Percentiles rank a stretch among this genome's conserved stretches.
Evolutionary conservation across 2,113 vertebrate genomes (phyloP).

Genomic region (Clarias batrachus): DNA sequence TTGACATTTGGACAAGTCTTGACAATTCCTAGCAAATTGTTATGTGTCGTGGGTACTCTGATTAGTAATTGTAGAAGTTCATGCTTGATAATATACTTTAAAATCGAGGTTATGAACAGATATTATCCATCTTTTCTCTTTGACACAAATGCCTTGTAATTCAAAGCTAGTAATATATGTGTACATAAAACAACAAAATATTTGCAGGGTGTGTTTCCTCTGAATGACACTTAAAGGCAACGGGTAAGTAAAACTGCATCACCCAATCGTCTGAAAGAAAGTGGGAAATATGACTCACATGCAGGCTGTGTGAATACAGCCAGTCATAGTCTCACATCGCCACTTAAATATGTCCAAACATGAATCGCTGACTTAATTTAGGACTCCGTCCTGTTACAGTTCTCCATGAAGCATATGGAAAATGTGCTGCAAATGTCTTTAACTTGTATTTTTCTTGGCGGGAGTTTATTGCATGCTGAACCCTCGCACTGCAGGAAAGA

Average conservation of each 20-base stretch:
- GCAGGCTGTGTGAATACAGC: slow-evolving; percentile 15
- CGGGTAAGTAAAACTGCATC: neutral
- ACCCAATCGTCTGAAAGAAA: neutral
- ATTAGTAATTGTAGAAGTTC: too few relatives aligned
- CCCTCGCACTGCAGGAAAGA: neutral
- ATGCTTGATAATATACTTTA: neutral
- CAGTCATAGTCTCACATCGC: neutral
- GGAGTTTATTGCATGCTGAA: neutral
- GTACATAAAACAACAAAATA: neutral
- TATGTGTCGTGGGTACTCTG: too few relatives aligned
- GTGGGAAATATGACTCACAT: slow-evolving; percentile 22
- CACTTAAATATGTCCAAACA: slow-evolving; percentile 14
- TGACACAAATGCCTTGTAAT: neutral
- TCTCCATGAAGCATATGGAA: neutral
- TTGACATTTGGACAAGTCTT: too few relatives aligned
- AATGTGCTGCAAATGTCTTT: neutral
- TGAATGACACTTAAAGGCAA: neutral
- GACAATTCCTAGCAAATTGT: too few relatives aligned
- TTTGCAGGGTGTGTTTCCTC: neutral
- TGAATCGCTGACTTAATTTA: neutral
- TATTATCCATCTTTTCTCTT: neutral
- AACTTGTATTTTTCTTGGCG: slow-evolving; percentile 9
- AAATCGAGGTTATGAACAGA: neutral
- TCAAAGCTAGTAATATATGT: neutral
- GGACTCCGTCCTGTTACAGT: neutral